These are phyloP conservation scores for Bimastos eiseni DNA, from an alignment of 2,888 invertebrate species.

Conservation along the genomic window DNA sequence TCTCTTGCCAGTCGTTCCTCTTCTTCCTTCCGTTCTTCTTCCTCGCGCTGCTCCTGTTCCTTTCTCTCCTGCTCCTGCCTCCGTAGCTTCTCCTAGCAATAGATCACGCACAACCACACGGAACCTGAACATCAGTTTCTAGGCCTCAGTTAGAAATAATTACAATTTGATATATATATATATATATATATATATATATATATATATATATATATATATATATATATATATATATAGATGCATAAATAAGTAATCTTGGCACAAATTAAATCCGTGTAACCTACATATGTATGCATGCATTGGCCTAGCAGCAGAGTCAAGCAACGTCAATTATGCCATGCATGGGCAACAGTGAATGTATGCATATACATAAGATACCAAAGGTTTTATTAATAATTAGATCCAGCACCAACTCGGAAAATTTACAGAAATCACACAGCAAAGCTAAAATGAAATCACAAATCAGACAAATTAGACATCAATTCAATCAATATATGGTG, in stretches of 20 bases:
- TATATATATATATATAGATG: neutral
- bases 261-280: too few species aligned
- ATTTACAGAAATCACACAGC: neutral
- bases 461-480: too few species aligned
- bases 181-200: too few species aligned
- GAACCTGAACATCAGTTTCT: too few species aligned
- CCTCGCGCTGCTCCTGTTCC: conserved; percentile 27
- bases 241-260: too few species aligned
- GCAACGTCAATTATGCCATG: neutral
- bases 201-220: too few species aligned
- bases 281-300: too few species aligned
- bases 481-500: neutral
- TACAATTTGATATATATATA: too few species aligned
- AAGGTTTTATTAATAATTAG: neutral
- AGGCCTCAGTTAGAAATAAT: too few species aligned
- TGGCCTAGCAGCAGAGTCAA: neutral
- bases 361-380: neutral
- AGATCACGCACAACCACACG: too few species aligned
- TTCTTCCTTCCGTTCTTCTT: conserved; percentile 51
- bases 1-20: conserved; percentile 64
- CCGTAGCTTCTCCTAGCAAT: conserved; percentile 65
- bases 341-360: neutral
- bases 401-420: neutral
- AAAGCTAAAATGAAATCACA: neutral
- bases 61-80: conserved; percentile 61